Evolutionary conservation across 2,888 invertebrate genomes (phyloP).

Genomic region (Dasypogon diadema): DNA sequence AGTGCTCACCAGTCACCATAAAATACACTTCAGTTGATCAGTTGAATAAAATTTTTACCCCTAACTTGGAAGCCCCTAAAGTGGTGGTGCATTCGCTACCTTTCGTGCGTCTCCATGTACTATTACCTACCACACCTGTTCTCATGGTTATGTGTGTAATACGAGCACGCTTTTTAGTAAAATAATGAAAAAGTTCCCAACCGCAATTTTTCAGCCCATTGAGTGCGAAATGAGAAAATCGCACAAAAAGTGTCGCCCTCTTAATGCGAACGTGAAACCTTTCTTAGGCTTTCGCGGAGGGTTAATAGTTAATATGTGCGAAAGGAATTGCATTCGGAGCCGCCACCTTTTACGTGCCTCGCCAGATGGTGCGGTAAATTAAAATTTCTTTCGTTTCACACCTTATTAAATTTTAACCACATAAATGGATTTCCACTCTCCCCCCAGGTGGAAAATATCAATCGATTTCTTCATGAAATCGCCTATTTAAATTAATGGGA

Average conservation of each 20-base stretch:
- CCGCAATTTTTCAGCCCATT: conserved; percentile 40
- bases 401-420: conserved; percentile 38
- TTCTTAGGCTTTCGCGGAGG: neutral
- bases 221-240: conserved; percentile 39
- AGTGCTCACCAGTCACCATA: neutral
- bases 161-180: conserved; percentile 27
- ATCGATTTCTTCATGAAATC: neutral
- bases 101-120: neutral
- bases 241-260: conserved; percentile 32
- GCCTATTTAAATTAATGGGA: conserved; percentile 23
- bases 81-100: neutral
- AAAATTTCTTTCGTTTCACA: conserved; percentile 42
- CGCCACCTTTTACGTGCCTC: neutral
- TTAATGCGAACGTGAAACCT: conserved; percentile 20
- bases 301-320: neutral
- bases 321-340: neutral
- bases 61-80: neutral
- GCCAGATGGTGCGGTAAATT: conserved; percentile 43
- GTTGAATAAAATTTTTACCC: neutral
- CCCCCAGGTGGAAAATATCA: conserved; percentile 2
- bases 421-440: conserved; percentile 22
- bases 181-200: conserved; percentile 34
- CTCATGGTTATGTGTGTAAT: conserved; percentile 6
- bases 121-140: conserved; percentile 15
- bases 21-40: neutral